These are phyloP conservation scores for Brachypalpus laphriformis DNA, from an alignment of 2,888 invertebrate genomes.

Conservation along the genomic window DNA sequence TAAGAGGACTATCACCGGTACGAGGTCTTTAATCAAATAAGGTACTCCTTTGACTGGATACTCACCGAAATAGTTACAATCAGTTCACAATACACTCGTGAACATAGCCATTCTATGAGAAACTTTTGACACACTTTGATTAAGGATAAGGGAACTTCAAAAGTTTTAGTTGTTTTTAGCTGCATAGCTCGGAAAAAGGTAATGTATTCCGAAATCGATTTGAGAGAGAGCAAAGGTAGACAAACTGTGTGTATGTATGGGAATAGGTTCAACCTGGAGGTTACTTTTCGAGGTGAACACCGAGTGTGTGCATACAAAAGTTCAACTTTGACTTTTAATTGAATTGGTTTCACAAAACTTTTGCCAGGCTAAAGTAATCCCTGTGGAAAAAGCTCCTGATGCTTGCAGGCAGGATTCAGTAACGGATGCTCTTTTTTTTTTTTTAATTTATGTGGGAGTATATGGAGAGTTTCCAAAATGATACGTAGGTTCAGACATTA, in stretches of 20 bases:
- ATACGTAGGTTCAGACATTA: neutral
- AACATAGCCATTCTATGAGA: neutral
- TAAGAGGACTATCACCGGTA: neutral
- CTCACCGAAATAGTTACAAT: constrained; percentile 8
- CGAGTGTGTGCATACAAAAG: neutral
- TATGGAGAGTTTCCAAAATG: neutral
- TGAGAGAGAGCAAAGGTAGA: neutral
- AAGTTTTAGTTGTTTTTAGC: neutral
- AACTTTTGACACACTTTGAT: constrained; percentile 1
- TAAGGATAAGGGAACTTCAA: neutral
- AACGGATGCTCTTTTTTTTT: neutral
- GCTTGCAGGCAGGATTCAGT: neutral
- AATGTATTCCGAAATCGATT: neutral
- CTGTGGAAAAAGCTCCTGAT: neutral
- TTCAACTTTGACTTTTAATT: constrained; percentile 36
- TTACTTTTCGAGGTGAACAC: neutral
- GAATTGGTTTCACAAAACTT: constrained; percentile 6
- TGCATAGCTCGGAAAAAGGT: neutral
- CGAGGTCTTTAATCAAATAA: constrained; percentile 47
- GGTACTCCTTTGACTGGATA: neutral
- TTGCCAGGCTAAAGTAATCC: neutral
- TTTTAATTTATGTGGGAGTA: neutral
- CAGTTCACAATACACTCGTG: neutral
- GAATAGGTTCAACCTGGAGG: neutral
- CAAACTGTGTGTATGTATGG: neutral